A percentile compares a stretch with the other conserved stretches of the same genome.
These are phyloP conservation scores for Coturnix japonica DNA, from an alignment of 2,113 vertebrate genomes.

Conservation along the genomic window DNA sequence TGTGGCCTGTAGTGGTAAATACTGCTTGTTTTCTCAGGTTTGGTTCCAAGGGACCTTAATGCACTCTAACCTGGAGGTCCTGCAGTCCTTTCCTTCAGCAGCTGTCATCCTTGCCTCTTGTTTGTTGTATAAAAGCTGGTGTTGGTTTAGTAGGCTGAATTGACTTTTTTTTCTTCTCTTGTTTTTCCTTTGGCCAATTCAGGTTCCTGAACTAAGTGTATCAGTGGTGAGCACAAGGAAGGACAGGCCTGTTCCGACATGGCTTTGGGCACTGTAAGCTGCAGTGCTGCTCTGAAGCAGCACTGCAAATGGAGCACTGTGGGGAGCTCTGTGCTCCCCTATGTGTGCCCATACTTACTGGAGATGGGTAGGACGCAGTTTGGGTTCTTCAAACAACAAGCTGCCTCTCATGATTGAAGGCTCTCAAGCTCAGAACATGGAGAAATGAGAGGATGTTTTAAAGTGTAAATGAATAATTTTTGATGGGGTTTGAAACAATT, in stretches of 20 bases:
- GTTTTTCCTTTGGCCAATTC: neutral
- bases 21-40: neutral
- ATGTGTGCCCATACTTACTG: fast-evolving
- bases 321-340: neutral
- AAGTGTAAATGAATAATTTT: neutral
- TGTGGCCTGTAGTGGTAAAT: neutral
- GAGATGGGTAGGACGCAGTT: neutral
- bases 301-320: fast-evolving
- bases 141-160: neutral
- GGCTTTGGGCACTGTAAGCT: fast-evolving
- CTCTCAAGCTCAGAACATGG: neutral
- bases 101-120: neutral
- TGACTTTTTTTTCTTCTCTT: neutral
- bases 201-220: neutral
- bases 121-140: fast-evolving
- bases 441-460: neutral
- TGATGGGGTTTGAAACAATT: neutral
- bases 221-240: fast-evolving
- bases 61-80: neutral
- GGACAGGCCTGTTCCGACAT: neutral
- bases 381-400: fast-evolving
- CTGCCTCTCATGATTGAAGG: neutral
- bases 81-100: neutral
- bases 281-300: neutral
- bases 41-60: neutral